A percentile compares a stretch with the other conserved stretches of the same genome.
Evolutionary conservation across 2,113 vertebrate species (phyloP).

Genomic region (Scophthalmus maximus): DNA sequence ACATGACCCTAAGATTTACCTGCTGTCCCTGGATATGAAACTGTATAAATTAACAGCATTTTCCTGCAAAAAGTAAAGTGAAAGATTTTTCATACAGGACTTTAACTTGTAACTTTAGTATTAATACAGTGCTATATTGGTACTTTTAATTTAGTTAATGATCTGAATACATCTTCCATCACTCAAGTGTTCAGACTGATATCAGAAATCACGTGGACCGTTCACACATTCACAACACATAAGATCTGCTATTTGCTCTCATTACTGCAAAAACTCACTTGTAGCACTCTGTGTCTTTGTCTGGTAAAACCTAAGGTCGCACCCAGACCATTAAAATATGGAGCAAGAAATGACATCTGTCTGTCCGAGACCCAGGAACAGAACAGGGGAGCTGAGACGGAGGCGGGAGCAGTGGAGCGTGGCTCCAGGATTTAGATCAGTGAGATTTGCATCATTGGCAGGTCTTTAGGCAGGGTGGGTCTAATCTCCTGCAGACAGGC

Average conservation of each 20-base stretch:
- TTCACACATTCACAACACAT: background rate
- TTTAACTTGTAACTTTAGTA: too few species aligned
- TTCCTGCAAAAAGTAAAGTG: too few species aligned
- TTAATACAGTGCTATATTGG: background rate
- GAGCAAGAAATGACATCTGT: slow-evolving; percentile 57
- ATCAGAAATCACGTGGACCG: background rate
- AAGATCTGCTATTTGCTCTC: slow-evolving; percentile 8
- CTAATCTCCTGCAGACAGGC: slow-evolving; percentile 83
- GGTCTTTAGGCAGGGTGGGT: slow-evolving; percentile 70
- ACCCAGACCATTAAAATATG: slow-evolving; percentile 40
- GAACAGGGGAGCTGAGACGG: slow-evolving; percentile 48
- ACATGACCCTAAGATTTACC: background rate
- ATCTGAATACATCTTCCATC: too few species aligned
- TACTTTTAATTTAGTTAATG: too few species aligned
- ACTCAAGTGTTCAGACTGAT: too few species aligned
- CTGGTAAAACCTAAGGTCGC: slow-evolving; percentile 55
- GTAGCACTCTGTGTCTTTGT: slow-evolving; percentile 24
- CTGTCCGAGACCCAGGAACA: slow-evolving; percentile 51
- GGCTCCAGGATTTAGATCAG: slow-evolving; percentile 80
- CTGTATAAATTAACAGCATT: too few species aligned
- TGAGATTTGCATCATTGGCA: slow-evolving; percentile 79
- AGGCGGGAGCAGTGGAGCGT: slow-evolving; percentile 68
- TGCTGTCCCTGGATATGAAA: background rate
- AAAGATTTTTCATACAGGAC: too few species aligned
- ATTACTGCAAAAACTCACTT: slow-evolving; percentile 15